phyloP scores from a whole-genome alignment of 2,797 vertebrate species.

The Champsocephalus gunnari region DNA sequence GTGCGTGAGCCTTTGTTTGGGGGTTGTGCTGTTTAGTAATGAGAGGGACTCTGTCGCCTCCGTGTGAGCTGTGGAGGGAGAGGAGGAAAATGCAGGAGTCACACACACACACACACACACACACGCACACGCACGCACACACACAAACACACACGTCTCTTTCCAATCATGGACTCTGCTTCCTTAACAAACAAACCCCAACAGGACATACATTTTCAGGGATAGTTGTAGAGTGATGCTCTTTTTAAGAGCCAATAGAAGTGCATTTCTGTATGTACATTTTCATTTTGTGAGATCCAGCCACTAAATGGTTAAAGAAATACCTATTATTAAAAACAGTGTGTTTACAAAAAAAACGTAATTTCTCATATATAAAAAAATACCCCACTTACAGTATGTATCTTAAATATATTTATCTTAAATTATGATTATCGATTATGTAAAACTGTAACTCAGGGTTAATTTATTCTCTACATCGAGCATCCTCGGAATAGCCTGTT shows the following conservation, averaged over 20 bases:
- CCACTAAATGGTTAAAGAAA: constrained; percentile 9
- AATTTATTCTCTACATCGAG: background rate
- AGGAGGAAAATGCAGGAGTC: constrained; percentile 62
- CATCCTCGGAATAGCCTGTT: constrained; percentile 4
- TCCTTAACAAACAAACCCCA: constrained; percentile 57
- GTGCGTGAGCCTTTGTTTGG: constrained; percentile 82
- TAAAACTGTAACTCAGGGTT: background rate
- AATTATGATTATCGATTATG: constrained; percentile 1
- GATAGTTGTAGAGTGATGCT: constrained; percentile 31
- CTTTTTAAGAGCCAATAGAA: constrained; percentile 33
- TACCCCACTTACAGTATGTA: background rate
- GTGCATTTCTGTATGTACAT: background rate
- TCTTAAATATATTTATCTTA: background rate
- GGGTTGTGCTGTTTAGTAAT: constrained; percentile 80
- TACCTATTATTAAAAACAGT: background rate
- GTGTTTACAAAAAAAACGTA: background rate
- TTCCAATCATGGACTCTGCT: constrained; percentile 52
- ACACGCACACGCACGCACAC: constrained; percentile 44
- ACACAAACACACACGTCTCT: constrained; percentile 27
- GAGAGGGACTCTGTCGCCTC: constrained; percentile 84
- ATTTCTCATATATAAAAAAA: constrained; percentile 5
- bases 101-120: background rate
- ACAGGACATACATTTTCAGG: constrained; percentile 55
- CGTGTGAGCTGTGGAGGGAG: constrained; percentile 80
- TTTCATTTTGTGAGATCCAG: background rate